Conservation (phyloP, 2,888 invertebrate genomes). For the Ecliptopera silaceata region DNA sequence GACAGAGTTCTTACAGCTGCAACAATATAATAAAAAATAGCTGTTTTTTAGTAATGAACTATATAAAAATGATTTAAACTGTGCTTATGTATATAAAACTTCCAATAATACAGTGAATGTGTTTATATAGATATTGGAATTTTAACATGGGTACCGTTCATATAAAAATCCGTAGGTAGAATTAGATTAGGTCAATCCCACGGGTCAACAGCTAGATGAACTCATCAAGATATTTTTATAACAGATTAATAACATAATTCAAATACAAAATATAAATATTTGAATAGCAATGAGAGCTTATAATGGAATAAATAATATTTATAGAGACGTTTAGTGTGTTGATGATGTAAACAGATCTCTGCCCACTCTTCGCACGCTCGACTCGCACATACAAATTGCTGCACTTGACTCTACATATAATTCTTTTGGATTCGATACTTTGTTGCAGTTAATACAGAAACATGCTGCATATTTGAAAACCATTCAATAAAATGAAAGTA, state of each 20-base stretch:
- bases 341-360: conserved; percentile 36
- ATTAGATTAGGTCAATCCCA: conserved; percentile 21
- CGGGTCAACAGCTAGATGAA: conserved; percentile 19
- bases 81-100: no score
- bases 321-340: conserved; percentile 25
- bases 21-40: no score
- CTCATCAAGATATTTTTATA: conserved; percentile 21
- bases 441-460: conserved; percentile 18
- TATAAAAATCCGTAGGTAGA: conserved; percentile 2
- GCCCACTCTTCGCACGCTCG: conserved; percentile 40
- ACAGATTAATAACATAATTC: conserved; percentile 21
- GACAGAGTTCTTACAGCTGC: no score
- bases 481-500: not conserved
- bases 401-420: conserved; percentile 48
- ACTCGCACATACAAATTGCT: conserved; percentile 50
- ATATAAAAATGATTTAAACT: no score
- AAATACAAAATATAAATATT: conserved; percentile 17
- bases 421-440: conserved; percentile 45
- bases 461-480: not conserved
- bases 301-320: conserved; percentile 28
- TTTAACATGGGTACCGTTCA: conserved; percentile 10
- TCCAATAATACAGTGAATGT: no score
- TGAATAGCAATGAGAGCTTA: conserved; percentile 29
- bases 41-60: no score
- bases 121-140: conserved; percentile 8